These are phyloP conservation scores for Pseudocheirus occidentalis DNA, from an alignment of 2,797 vertebrate genomes.

Conservation along the genomic window DNA sequence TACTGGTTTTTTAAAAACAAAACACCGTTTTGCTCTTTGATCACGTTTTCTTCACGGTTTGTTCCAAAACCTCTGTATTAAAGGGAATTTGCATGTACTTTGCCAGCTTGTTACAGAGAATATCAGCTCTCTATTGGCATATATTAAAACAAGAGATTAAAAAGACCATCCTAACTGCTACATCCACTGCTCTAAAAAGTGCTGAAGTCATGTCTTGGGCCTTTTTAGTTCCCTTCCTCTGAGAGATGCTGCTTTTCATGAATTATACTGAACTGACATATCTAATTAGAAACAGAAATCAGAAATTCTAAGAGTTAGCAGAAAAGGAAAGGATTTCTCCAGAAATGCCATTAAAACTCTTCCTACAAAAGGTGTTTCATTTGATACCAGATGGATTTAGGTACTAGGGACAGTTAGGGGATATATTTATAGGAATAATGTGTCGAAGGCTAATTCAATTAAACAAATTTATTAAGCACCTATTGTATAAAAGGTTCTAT, in stretches of 20 bases:
- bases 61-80: conserved; percentile 59
- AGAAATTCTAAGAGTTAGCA: conserved; percentile 73
- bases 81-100: conserved; percentile 69
- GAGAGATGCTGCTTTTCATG: conserved; percentile 68
- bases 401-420: conserved; percentile 40
- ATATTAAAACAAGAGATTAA: conserved; percentile 69
- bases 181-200: conserved; percentile 72
- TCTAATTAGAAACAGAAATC: conserved; percentile 83
- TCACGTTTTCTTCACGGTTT: conserved; percentile 59
- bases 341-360: conserved; percentile 79
- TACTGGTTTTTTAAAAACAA: conserved; percentile 50
- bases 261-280: conserved; percentile 80
- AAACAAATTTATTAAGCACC: not conserved
- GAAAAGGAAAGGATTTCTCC: conserved; percentile 80
- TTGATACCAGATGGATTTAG: conserved; percentile 73
- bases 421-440: not conserved
- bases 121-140: conserved; percentile 56
- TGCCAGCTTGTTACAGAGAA: conserved; percentile 69
- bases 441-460: not conserved
- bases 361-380: conserved; percentile 73
- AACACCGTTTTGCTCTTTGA: conserved; percentile 79
- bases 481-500: not conserved
- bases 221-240: conserved; percentile 53
- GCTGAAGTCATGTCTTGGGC: conserved; percentile 47
- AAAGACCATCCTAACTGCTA: conserved; percentile 64